Evolutionary conservation across 2,888 invertebrate species (phyloP), one percentile per base, ranked within the genome.

Genomic region (Agrypnus murinus): DNA sequence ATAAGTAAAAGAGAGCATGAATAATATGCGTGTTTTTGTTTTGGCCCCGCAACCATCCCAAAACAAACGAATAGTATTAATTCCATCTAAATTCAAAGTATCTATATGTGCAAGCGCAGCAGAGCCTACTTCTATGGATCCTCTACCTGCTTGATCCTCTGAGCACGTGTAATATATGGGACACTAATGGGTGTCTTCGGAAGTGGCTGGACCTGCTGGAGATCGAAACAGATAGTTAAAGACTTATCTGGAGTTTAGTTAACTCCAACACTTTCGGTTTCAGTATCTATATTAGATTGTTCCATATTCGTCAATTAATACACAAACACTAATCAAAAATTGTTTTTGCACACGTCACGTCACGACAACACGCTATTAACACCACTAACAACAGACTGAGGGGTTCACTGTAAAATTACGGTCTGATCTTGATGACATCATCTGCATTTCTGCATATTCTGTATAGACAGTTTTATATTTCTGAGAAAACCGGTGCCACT

Each of bases 151-250:
- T 43, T 67, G 58, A 19, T 68, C 59, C 64, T 67, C 64, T 12
- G 59, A 34, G 64, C 71, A 71, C 3, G 59, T 68, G 46, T 73
- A 77, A 58, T 74, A 74, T 17, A n/a, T n/a, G n/a, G n/a, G n/a
- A n/a, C 65, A 12, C 34, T 40, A 17, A 64, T 34, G 17, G 64
- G 59, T 2, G 71, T 71, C 12, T 50, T 25, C 9, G 68, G 68
- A 4, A 72, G 53, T n/a, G 67, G 72, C 14, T 72, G 64, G 2
- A 68, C 72, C 14, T 72, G 72, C 32, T 72, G 72, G 25, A 72
- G n/a, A 57, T 72, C 60, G 38, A 65, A 71, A 50, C 71, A 71
- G 40, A 67, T 57, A 7, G 55, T 59, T 25, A 40, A 7, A 10
- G 50, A 59, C 14, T 34, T 4, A 45, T 59, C 59, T 19, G 66